Base-by-base conservation (phyloP, 2,113 vertebrate species). In the Epinephelus moara region DNA sequence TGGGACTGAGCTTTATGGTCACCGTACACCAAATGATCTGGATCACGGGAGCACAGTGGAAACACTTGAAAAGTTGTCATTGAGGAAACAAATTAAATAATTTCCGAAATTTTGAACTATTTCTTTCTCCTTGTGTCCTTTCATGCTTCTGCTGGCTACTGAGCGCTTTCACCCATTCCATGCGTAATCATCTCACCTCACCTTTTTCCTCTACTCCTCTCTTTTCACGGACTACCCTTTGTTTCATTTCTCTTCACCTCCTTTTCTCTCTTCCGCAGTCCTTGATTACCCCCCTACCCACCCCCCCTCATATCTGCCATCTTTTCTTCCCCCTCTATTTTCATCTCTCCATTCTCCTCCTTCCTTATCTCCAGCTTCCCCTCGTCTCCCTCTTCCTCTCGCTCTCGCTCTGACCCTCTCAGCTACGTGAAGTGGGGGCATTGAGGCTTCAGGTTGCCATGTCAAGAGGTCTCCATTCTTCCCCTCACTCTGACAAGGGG, bases 391-490 rank as follows among this genome's bases (percentile, higher is more conserved):
- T 57, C 37, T 67, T 37, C 52, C 76, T 61, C 40, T 76, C 70
- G 59, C 30, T 62, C 81, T 85, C 77, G 50, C 78, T 60, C 70
- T 88, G 87, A 95, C 93, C 88, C 75, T 90, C 90, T 93, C 85
- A 55, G 89, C 80, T 88, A 93, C 92, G 91, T 95, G 94, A 95
- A 95, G 88, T 92, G 90, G 94, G 80, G 87, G 87, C 82, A 90
- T 94, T 87, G 75, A 94, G 89, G 95, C 92, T 94, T 96, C 94
- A 95, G 50, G 88, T 93, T 94, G 95, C 91, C 81, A 89, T 91
- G 90, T 92, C 93, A 94, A 95, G 90, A 93, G 94, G 95, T 95
- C 95, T 95, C 93, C 93, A 89, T 95, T 96, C 92, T 94, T 94
- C 92, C 93, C 84, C 89, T 82, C 79, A 64, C 70, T 88, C 84